A percentile compares a stretch with the other conserved stretches of the same genome.
These are phyloP conservation scores for Nemotelus nigrinus DNA, from an alignment of 2,888 invertebrate genomes.

Conservation along the genomic window DNA sequence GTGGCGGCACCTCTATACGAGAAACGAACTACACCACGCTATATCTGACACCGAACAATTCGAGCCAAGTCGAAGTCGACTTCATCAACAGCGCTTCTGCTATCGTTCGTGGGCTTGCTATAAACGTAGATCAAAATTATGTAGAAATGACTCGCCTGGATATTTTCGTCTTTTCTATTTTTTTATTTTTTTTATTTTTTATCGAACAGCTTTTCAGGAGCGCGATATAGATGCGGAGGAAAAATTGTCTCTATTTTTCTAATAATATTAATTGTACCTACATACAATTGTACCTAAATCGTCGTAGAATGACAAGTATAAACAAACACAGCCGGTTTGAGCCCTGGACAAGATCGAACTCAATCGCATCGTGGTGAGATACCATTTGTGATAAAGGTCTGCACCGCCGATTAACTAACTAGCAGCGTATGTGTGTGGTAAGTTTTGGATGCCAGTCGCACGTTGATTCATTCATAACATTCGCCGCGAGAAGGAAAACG, in stretches of 20 bases:
- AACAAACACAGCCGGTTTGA: constrained; percentile 4
- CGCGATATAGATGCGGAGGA: neutral
- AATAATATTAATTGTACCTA: constrained; percentile 20
- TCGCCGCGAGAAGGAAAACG: neutral
- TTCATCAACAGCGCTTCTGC: constrained; percentile 24
- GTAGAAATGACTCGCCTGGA: constrained; percentile 52
- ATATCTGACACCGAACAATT: constrained; percentile 20
- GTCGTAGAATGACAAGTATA: neutral
- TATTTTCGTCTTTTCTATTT: constrained; percentile 32
- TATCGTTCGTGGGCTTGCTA: constrained; percentile 23
- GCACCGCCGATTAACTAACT: too few species aligned
- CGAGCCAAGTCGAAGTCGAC: constrained; percentile 42
- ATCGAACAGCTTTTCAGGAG: too few species aligned
- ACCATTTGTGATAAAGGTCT: constrained; percentile 28
- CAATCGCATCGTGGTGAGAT: neutral
- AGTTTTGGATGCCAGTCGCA: constrained; percentile 8
- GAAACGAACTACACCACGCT: constrained; percentile 20
- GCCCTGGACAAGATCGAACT: neutral
- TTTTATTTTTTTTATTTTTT: constrained; percentile 27
- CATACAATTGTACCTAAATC: too few species aligned
- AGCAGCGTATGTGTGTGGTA: constrained; percentile 8
- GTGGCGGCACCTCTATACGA: constrained; percentile 38
- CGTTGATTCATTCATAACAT: constrained; percentile 1
- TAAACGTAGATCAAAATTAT: constrained; percentile 55
- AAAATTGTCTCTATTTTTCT: neutral